A percentile compares a stretch with the other conserved stretches of the same genome.
phyloP scores from a whole-genome alignment of 2,113 vertebrate species.

The Lepidothrix coronata region DNA sequence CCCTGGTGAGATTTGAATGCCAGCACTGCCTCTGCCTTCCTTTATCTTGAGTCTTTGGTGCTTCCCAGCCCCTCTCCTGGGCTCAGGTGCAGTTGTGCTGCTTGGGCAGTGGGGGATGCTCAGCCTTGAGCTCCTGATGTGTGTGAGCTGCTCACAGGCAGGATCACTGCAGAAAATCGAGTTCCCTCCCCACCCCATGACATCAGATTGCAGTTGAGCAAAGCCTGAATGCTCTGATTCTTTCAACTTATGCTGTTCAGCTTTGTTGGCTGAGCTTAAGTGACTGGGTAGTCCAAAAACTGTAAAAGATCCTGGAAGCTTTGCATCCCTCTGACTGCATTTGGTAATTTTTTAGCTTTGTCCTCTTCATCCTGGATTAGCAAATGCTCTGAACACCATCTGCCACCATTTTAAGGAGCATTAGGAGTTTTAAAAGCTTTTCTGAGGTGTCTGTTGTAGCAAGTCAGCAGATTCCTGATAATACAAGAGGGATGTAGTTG shows the following conservation, averaged over 20 bases:
- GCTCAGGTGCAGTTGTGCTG: no score
- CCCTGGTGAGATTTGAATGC: background rate
- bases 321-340: background rate
- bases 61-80: background rate
- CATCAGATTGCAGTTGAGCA: background rate
- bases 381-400: background rate
- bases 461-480: background rate
- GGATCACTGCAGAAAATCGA: background rate
- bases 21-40: background rate
- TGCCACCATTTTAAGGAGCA: background rate
- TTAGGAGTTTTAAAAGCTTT: background rate
- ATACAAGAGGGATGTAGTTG: background rate
- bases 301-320: background rate
- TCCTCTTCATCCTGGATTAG: background rate
- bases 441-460: background rate
- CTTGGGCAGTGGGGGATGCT: background rate
- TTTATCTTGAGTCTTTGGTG: background rate
- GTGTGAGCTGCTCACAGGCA: rapidly evolving
- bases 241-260: background rate
- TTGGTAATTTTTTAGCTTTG: background rate
- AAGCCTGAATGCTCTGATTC: background rate
- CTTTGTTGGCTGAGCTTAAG: background rate
- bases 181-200: rapidly evolving
- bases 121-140: rapidly evolving
- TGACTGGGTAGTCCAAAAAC: background rate